These are phyloP conservation scores for Mercenaria mercenaria DNA, from an alignment of 1,140 invertebrate species.

Conservation along the genomic window DNA sequence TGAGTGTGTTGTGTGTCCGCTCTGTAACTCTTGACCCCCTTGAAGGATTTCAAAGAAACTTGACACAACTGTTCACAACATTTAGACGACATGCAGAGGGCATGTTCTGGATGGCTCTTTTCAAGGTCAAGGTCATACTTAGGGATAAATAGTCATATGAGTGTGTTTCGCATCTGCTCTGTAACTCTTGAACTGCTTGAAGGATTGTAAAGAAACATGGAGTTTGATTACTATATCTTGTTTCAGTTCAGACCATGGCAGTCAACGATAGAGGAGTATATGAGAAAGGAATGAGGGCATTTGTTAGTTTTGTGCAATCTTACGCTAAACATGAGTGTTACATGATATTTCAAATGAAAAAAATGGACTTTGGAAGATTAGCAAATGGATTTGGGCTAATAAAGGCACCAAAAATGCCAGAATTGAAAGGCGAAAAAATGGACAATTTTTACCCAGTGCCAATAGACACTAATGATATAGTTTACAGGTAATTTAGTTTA, in stretches of 20 bases:
- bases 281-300: slow-evolving; percentile 96
- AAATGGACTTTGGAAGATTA: slow-evolving; percentile 94
- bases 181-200: too few species aligned
- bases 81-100: too few species aligned
- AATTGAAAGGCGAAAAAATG: slow-evolving; percentile 90
- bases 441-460: slow-evolving; percentile 89
- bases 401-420: slow-evolving; percentile 97
- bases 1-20: too few species aligned
- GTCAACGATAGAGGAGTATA: slow-evolving; percentile 89
- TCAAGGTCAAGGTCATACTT: too few species aligned
- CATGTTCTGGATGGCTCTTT: too few species aligned
- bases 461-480: slow-evolving; percentile 92
- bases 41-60: too few species aligned
- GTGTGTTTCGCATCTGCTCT: too few species aligned
- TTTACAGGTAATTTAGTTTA: slow-evolving; percentile 90
- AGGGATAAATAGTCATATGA: too few species aligned
- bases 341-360: slow-evolving; percentile 95
- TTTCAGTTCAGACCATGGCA: slow-evolving; percentile 73
- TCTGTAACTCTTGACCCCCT: too few species aligned
- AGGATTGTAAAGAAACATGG: too few species aligned
- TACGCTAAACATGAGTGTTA: slow-evolving; percentile 99
- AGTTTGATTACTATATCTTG: too few species aligned
- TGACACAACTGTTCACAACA: too few species aligned
- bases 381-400: slow-evolving; percentile 96
- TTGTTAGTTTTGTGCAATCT: slow-evolving; percentile 97